phyloP scores from a whole-genome alignment of 1,140 invertebrate genomes.

The Choristoneura fumiferana region DNA sequence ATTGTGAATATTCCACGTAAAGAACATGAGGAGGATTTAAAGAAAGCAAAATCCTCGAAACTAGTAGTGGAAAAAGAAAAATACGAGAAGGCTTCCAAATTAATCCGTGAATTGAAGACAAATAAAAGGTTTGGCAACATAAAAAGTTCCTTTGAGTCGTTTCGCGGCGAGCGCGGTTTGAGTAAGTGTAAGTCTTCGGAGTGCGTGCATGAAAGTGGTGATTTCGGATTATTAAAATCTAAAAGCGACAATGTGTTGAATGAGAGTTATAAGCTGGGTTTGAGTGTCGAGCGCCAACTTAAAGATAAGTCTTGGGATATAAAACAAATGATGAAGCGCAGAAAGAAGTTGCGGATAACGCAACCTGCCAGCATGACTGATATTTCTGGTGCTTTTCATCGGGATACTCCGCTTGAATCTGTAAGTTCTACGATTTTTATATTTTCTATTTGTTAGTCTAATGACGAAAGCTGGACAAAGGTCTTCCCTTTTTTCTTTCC shows the following conservation, averaged over 20 bases:
- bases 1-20: constrained; percentile 46
- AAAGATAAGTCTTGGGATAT: constrained; percentile 30
- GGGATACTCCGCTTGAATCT: constrained; percentile 40
- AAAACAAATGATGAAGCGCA: constrained; percentile 34
- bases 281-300: neutral
- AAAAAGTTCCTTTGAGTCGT: constrained; percentile 22
- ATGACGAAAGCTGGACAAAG: no score
- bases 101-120: constrained; percentile 31
- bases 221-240: constrained; percentile 22
- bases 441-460: no score
- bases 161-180: constrained; percentile 20
- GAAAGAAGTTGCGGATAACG: constrained; percentile 39
- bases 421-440: constrained; percentile 24
- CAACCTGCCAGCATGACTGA: constrained; percentile 27
- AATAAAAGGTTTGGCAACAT: constrained; percentile 25
- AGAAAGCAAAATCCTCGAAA: constrained; percentile 24
- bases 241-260: constrained; percentile 32
- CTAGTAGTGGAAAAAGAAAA: constrained; percentile 34
- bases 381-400: constrained; percentile 35
- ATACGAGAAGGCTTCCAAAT: constrained; percentile 28
- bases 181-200: constrained; percentile 39
- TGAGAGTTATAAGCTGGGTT: constrained; percentile 20
- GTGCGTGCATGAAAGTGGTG: constrained; percentile 25
- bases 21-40: constrained; percentile 42
- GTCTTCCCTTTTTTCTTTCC: neutral